A percentile compares a stretch with the other conserved stretches of the same genome.
Evolutionary conservation across 2,113 vertebrate genomes (phyloP).

Genomic region (Erythrolamprus reginae): DNA sequence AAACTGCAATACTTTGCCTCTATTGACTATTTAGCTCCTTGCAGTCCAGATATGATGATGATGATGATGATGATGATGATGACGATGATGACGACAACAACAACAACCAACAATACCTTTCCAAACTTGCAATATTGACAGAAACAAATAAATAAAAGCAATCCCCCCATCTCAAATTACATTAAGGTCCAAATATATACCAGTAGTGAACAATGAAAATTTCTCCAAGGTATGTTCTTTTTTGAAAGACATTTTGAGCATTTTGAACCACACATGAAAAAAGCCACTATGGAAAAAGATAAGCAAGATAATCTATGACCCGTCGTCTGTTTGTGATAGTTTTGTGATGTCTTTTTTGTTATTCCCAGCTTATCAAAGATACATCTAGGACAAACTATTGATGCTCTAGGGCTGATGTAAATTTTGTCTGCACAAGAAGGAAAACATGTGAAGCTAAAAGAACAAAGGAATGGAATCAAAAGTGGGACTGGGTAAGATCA

Average conservation of each 20-base stretch:
- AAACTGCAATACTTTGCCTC: background rate
- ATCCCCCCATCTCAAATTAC: background rate
- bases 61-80: too few relatives aligned
- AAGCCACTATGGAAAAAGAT: background rate
- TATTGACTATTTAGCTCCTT: background rate
- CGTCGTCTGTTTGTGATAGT: background rate
- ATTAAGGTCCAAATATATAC: background rate
- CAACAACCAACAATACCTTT: background rate
- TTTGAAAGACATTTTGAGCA: background rate
- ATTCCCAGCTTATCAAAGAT: background rate
- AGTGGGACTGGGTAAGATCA: background rate
- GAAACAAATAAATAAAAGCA: background rate
- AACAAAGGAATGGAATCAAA: rapidly evolving
- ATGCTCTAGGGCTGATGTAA: background rate
- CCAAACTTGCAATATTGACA: background rate
- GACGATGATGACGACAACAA: too few relatives aligned
- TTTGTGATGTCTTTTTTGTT: background rate
- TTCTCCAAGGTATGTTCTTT: background rate
- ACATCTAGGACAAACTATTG: background rate
- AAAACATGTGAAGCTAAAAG: rapidly evolving
- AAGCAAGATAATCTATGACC: background rate
- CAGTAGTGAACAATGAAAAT: background rate
- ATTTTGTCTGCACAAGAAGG: rapidly evolving
- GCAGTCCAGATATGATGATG: background rate
- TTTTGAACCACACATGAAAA: background rate